Percentiles rank a stretch among this genome's conserved stretches.
Evolutionary conservation across 2,113 vertebrate species (phyloP).

Genomic region (Nannospalax galili): DNA sequence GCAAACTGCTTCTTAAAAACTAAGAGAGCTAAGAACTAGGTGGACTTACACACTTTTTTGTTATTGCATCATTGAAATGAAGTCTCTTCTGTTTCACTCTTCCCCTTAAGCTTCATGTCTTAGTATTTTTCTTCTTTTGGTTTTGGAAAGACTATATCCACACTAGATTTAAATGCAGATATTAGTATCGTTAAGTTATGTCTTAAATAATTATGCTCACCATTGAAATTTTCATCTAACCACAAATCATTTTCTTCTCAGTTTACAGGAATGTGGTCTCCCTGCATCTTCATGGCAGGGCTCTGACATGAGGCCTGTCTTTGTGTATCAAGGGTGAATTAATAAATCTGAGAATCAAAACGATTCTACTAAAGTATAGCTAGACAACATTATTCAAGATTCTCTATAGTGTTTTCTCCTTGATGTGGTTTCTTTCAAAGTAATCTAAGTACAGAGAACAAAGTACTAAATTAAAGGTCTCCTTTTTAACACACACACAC

Average conservation of each 20-base stretch:
- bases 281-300: not conserved
- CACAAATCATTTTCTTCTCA: constrained; percentile 5
- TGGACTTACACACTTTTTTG: not conserved
- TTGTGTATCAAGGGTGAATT: not conserved
- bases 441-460: not conserved
- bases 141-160: not conserved
- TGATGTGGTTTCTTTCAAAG: constrained; percentile 3
- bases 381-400: not conserved
- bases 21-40: not conserved
- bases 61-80: not conserved
- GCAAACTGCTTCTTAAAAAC: not conserved
- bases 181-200: not conserved
- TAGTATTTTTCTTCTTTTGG: not conserved
- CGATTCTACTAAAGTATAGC: not conserved
- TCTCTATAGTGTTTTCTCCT: not conserved
- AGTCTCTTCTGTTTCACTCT: not conserved
- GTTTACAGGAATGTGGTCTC: not conserved
- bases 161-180: not conserved
- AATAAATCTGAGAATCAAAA: constrained; percentile 21
- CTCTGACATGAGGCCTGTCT: not conserved
- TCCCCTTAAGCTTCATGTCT: not conserved
- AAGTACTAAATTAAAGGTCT: not conserved
- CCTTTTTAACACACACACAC: not conserved
- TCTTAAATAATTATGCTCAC: not conserved
- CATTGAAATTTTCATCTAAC: constrained; percentile 5